phyloP scores from a whole-genome alignment of 2,797 vertebrate genomes.

The Merluccius polli region DNA sequence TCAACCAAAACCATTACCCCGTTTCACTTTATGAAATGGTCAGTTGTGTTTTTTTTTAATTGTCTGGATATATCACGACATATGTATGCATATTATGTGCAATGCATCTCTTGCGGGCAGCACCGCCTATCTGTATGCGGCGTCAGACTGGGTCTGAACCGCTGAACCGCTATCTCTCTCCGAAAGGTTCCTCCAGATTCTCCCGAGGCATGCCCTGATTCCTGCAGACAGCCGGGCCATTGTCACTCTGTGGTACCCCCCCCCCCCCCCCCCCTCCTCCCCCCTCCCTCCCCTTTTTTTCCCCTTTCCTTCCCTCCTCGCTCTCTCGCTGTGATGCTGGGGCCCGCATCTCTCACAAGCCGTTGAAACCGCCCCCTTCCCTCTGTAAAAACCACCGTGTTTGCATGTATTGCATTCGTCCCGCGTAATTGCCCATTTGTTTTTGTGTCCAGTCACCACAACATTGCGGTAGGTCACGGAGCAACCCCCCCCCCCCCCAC shows the following conservation, averaged over 20 bases:
- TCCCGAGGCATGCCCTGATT: slow-evolving; percentile 3
- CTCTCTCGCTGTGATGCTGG: neutral
- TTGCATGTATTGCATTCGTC: neutral
- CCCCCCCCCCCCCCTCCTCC: neutral
- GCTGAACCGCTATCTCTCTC: neutral
- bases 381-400: neutral
- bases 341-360: neutral
- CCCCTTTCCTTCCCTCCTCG: neutral
- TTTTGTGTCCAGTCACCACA: slow-evolving; percentile 2
- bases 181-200: neutral
- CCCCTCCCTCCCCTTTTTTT: neutral
- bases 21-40: too few relatives aligned
- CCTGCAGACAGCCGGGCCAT: neutral
- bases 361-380: neutral
- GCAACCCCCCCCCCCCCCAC: neutral
- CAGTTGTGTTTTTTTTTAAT: neutral
- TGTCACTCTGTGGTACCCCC: neutral
- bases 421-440: neutral
- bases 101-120: neutral
- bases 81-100: neutral
- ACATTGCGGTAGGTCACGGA: neutral
- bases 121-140: neutral
- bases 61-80: neutral
- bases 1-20: too few relatives aligned
- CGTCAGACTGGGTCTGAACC: neutral